Evolutionary conservation across 2,888 invertebrate species (phyloP).

Genomic region (Scaptomyza tumidula): DNA sequence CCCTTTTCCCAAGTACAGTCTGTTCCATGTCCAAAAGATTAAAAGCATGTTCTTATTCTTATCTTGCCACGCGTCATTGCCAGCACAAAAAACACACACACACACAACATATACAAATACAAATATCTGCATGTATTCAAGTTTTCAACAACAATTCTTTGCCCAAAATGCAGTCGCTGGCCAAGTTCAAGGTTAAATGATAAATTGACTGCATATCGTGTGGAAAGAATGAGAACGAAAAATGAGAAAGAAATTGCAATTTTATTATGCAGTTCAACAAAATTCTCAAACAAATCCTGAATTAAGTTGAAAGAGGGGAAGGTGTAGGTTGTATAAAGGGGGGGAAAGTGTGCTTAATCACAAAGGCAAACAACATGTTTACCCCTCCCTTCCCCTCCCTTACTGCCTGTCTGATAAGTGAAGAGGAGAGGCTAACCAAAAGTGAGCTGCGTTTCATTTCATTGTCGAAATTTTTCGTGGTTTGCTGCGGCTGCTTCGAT

Average conservation of each 20-base stretch:
- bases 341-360: conserved; percentile 7
- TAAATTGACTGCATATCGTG: conserved; percentile 29
- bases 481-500: conserved; percentile 39
- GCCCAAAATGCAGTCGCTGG: conserved; percentile 31
- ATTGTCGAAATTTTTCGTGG: conserved; percentile 57
- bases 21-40: neutral
- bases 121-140: too few species aligned
- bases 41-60: conserved; percentile 2
- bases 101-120: too few species aligned
- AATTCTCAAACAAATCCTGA: conserved; percentile 2
- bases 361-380: conserved; percentile 39
- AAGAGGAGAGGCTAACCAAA: conserved; percentile 29
- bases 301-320: neutral
- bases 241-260: conserved; percentile 1
- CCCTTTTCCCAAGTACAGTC: neutral
- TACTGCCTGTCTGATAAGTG: neutral
- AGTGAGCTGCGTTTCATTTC: conserved; percentile 70
- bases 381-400: neutral
- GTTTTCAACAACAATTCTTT: neutral
- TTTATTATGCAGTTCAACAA: conserved; percentile 9
- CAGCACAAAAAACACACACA: neutral
- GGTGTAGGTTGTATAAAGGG: neutral
- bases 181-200: conserved; percentile 66
- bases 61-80: conserved; percentile 1
- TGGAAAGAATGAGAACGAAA: neutral